A percentile compares a stretch with the other conserved stretches of the same genome.
phyloP scores from a whole-genome alignment of 2,888 invertebrate species.

The Danaus chrysippus region DNA sequence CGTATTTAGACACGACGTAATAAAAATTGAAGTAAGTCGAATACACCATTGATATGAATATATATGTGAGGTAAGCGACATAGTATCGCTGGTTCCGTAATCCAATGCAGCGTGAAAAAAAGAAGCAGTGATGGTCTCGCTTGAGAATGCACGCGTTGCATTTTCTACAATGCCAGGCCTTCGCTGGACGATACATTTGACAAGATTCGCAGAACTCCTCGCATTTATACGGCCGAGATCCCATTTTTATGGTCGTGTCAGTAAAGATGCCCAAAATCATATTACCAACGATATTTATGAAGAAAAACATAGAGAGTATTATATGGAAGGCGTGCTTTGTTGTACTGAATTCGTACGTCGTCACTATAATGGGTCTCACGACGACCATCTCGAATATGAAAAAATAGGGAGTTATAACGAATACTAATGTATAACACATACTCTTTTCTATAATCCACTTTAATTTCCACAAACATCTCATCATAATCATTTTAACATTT shows the following conservation, averaged over 20 bases:
- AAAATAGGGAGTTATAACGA: conserved; percentile 47
- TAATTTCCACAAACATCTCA: conserved; percentile 11
- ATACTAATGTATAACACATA: conserved; percentile 39
- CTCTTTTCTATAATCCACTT: conserved; percentile 33
- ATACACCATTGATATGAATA: conserved; percentile 83
- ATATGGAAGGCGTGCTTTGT: conserved; percentile 43
- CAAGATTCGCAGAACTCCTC: conserved; percentile 84
- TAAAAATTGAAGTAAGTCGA: conserved; percentile 81
- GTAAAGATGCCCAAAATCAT: conserved; percentile 49
- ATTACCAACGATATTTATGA: conserved; percentile 57
- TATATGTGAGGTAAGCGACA: conserved; percentile 83
- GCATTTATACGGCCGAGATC: conserved; percentile 13
- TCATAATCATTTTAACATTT: neutral
- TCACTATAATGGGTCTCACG: conserved; percentile 45
- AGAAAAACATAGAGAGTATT: conserved; percentile 43
- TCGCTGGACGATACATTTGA: conserved; percentile 82
- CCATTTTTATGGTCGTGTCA: conserved; percentile 42
- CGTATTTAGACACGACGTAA: conserved; percentile 74
- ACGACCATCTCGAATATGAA: conserved; percentile 50
- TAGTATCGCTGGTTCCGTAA: conserved; percentile 90
- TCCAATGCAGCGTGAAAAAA: conserved; percentile 91
- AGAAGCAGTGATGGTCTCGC: conserved; percentile 91
- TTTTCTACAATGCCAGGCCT: conserved; percentile 90
- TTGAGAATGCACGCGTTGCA: conserved; percentile 90
- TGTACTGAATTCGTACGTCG: conserved; percentile 39